Conservation (phyloP, 2,113 vertebrate genomes). For the Onychorhynchus coronatus region DNA sequence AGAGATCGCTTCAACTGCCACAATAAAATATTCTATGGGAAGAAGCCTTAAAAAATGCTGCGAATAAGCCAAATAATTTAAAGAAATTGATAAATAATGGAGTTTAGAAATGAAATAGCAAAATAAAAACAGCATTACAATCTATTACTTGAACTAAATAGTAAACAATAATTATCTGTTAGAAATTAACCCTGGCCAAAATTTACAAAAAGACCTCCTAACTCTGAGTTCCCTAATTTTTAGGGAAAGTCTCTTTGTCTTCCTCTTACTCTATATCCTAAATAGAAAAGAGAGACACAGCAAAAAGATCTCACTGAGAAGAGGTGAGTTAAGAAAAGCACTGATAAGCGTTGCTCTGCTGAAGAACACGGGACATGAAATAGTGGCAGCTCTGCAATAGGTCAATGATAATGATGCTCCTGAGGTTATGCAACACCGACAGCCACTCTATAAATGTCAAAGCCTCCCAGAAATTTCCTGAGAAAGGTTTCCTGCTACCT, state of each 20-base stretch:
- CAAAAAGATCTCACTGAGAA: neutral
- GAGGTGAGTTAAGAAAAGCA: neutral
- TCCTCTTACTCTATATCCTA: neutral
- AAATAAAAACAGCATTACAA: neutral
- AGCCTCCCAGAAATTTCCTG: neutral
- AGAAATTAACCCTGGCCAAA: neutral
- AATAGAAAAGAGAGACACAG: neutral
- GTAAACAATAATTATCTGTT: neutral
- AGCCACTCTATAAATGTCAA: constrained; percentile 2
- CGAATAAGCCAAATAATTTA: neutral
- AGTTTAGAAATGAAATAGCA: neutral
- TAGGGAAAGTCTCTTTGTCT: neutral
- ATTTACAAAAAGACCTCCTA: neutral
- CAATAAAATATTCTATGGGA: neutral
- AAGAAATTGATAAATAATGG: neutral
- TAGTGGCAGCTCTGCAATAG: neutral
- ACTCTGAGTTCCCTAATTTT: neutral
- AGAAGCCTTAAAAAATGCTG: neutral
- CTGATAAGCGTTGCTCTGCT: neutral
- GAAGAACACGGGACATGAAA: neutral
- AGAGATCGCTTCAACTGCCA: neutral
- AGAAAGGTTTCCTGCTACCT: neutral
- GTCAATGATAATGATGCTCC: constrained; percentile 3
- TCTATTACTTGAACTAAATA: neutral
- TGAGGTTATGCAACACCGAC: neutral